These are phyloP conservation scores for Heterodera carotae DNA, from an alignment of 1,140 invertebrate genomes.

Conservation along the genomic window DNA sequence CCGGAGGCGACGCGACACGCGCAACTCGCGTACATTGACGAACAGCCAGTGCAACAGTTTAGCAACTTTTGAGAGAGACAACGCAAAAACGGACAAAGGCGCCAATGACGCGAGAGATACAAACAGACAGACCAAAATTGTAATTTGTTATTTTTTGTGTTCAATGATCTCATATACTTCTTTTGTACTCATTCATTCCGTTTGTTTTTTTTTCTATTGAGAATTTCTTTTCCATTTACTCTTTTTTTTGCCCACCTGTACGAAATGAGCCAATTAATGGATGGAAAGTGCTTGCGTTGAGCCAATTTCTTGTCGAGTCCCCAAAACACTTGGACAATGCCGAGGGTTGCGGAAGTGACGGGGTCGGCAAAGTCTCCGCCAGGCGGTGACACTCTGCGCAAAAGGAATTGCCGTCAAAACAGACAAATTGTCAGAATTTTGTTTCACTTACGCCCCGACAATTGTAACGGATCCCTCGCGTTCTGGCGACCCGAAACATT, in stretches of 20 bases:
- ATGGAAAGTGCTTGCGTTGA: slow-evolving; percentile 99
- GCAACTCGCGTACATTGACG: slow-evolving; percentile 58
- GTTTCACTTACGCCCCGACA: slow-evolving; percentile 80
- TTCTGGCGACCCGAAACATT: slow-evolving; percentile 93
- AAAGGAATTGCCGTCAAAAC: not conserved
- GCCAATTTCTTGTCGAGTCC: slow-evolving; percentile 98
- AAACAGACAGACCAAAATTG: too few relatives aligned
- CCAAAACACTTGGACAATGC: slow-evolving; percentile 99
- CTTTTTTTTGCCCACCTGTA: slow-evolving; percentile 73
- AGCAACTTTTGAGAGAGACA: slow-evolving; percentile 52
- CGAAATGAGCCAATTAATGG: slow-evolving; percentile 99
- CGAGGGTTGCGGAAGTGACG: slow-evolving; percentile 95
- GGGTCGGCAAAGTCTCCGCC: slow-evolving; percentile 99
- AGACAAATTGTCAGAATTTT: slow-evolving; percentile 17
- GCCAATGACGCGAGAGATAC: too few relatives aligned
- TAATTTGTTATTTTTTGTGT: too few relatives aligned
- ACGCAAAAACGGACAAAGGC: too few relatives aligned
- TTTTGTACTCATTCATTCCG: too few relatives aligned
- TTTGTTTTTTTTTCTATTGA: too few relatives aligned
- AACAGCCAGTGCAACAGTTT: slow-evolving; percentile 52
- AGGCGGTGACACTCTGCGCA: slow-evolving; percentile 84
- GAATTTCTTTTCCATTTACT: not conserved
- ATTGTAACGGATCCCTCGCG: slow-evolving; percentile 97
- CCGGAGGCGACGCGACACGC: slow-evolving; percentile 56
- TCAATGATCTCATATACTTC: too few relatives aligned